phyloP scores from a whole-genome alignment of 2,888 invertebrate species.

The Volucella bombylans region DNA sequence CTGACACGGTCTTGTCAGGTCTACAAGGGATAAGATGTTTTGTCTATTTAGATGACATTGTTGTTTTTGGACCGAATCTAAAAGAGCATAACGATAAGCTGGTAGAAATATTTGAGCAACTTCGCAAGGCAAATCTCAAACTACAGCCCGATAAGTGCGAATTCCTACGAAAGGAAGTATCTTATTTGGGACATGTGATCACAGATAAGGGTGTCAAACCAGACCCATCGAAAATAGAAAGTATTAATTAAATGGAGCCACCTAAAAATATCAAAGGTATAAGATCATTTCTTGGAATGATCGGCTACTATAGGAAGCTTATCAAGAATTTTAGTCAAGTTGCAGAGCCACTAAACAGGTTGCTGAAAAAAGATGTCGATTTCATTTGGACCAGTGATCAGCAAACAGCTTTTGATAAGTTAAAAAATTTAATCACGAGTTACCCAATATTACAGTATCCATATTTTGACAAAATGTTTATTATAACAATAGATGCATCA shows the following conservation, averaged over 20 bases:
- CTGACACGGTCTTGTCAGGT: too few relatives aligned
- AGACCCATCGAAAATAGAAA: neutral
- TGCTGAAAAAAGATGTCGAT: neutral
- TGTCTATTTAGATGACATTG: too few relatives aligned
- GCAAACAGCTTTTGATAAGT: too few relatives aligned
- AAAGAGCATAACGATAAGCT: neutral
- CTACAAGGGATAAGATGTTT: too few relatives aligned
- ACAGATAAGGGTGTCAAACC: conserved; percentile 1
- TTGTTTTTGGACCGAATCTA: neutral
- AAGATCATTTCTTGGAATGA: neutral
- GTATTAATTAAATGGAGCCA: neutral
- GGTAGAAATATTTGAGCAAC: neutral
- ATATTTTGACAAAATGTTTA: neutral
- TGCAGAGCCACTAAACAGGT: neutral
- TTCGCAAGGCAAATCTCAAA: neutral
- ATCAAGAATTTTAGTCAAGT: neutral
- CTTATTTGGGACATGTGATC: neutral
- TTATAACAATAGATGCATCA: too few relatives aligned
- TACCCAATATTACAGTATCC: neutral
- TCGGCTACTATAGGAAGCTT: neutral
- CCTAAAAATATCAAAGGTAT: neutral
- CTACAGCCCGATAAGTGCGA: neutral
- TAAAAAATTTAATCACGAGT: too few relatives aligned
- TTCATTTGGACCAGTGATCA: neutral
- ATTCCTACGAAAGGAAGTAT: too few relatives aligned